Conservation (phyloP, 2,113 vertebrate species). For the Anarrhichthys ocellatus region DNA sequence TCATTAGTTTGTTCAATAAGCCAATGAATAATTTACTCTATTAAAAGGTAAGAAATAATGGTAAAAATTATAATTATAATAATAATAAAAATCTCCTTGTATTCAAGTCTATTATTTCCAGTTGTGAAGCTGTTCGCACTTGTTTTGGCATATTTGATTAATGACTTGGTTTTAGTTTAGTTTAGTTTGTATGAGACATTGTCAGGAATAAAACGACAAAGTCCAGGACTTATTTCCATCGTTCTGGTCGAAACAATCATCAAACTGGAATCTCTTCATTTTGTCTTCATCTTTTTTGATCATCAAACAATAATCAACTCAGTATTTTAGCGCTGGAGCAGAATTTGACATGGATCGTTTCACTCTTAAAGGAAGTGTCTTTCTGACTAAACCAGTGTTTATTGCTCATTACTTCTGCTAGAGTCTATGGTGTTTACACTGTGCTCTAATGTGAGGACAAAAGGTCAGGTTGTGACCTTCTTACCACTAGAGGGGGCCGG, state of each 20-base stretch:
- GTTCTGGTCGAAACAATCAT: not conserved
- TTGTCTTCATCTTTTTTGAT: not conserved
- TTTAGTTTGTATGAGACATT: not conserved
- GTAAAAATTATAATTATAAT: too few relatives aligned
- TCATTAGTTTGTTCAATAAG: not conserved
- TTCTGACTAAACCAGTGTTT: not conserved
- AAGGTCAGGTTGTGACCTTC: conserved; percentile 41
- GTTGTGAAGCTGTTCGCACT: not conserved
- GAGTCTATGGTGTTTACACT: not conserved
- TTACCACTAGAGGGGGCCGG: conserved; percentile 71
- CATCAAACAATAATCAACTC: not conserved
- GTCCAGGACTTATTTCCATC: too few relatives aligned
- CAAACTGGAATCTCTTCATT: not conserved
- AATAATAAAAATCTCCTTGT: not conserved
- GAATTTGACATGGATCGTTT: not conserved
- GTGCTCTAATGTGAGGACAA: not conserved
- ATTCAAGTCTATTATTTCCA: not conserved
- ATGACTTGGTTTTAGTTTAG: not conserved
- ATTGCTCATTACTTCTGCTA: not conserved
- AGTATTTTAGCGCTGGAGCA: not conserved
- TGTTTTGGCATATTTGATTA: not conserved
- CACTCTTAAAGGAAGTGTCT: not conserved
- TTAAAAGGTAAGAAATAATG: not conserved
- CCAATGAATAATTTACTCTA: not conserved
- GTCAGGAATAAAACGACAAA: too few relatives aligned